These are phyloP conservation scores for Palloptera scutellata DNA, from an alignment of 2,888 invertebrate species.

Conservation along the genomic window DNA sequence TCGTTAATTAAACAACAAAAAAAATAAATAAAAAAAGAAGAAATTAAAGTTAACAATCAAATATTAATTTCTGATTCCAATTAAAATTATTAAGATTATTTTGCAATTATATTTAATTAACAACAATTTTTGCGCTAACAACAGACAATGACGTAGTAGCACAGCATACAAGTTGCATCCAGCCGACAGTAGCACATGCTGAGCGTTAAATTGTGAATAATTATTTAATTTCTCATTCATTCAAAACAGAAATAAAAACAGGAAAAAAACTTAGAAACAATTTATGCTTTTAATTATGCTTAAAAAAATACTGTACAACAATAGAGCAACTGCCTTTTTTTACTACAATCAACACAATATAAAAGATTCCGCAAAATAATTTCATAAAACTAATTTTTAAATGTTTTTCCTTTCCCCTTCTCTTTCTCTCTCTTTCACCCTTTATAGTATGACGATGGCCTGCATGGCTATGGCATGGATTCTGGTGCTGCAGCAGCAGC, in stretches of 20 bases:
- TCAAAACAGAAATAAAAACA: constrained; percentile 2
- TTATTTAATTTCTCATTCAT: not conserved
- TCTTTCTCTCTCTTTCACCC: constrained; percentile 12
- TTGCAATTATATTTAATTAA: constrained; percentile 35
- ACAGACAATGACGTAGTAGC: constrained; percentile 24
- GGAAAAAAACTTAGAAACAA: not conserved
- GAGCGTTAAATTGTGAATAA: not conserved
- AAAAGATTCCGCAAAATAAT: constrained; percentile 18
- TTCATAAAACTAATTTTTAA: not conserved
- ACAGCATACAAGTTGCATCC: not conserved
- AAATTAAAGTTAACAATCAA: not conserved
- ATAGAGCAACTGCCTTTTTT: constrained; percentile 9
- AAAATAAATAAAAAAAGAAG: not conserved
- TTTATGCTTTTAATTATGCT: too few species aligned
- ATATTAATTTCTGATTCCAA: constrained; percentile 14
- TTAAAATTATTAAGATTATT: constrained; percentile 35
- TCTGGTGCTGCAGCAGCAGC: constrained; percentile 69
- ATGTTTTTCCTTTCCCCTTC: constrained; percentile 13
- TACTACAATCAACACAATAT: not conserved
- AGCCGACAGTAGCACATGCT: constrained; percentile 12
- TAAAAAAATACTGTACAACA: not conserved
- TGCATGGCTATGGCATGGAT: constrained; percentile 88
- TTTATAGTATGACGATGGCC: constrained; percentile 92
- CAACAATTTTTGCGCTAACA: constrained; percentile 30
- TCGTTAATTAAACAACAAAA: too few species aligned